phyloP scores from a whole-genome alignment of 2,113 vertebrate species.

The Phodopus roborovskii region DNA sequence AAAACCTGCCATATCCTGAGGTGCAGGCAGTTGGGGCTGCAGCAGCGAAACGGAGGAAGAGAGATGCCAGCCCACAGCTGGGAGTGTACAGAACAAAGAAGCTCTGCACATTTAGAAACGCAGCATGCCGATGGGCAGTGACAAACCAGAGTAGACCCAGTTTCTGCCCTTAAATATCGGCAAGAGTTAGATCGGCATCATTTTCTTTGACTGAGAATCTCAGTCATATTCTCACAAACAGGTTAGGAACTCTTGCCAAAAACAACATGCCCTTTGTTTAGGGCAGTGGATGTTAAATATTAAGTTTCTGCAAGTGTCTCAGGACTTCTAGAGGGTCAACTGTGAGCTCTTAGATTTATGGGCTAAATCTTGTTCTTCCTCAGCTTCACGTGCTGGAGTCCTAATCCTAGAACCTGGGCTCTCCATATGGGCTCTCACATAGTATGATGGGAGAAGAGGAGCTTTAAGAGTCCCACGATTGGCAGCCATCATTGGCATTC shows the following conservation, averaged over 20 bases:
- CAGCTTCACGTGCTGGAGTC: background rate
- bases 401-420: background rate
- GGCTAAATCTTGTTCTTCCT: background rate
- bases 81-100: background rate
- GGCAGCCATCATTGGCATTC: background rate
- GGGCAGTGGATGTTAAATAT: background rate
- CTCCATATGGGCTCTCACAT: background rate
- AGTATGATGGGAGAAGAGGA: background rate
- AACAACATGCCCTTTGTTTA: slow-evolving; percentile 41
- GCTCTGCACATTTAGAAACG: background rate
- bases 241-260: slow-evolving; percentile 20
- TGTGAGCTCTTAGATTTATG: background rate
- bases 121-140: background rate
- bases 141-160: background rate
- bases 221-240: background rate
- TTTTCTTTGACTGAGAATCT: slow-evolving; percentile 42
- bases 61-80: background rate
- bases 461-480: background rate
- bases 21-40: background rate
- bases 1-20: background rate
- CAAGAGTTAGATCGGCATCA: background rate
- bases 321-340: background rate
- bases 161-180: slow-evolving; percentile 14
- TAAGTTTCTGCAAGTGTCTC: background rate
- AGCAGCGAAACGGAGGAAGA: background rate